Evolutionary conservation across 2,797 vertebrate genomes (phyloP), one percentile per base, ranked within the genome.

Genomic region (Threskiornis aethiopicus): DNA sequence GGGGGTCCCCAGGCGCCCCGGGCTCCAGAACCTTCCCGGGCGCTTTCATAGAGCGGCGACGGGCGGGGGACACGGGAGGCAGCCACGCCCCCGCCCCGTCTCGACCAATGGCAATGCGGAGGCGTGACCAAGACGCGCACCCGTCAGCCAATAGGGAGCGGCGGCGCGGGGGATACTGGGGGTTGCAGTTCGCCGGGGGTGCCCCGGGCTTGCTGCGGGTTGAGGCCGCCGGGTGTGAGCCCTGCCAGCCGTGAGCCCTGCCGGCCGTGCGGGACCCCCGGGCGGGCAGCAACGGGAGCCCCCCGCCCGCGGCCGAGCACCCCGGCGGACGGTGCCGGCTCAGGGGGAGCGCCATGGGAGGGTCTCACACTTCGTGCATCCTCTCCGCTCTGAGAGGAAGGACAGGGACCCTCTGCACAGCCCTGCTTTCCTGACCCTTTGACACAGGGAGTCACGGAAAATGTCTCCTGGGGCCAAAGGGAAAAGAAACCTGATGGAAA

Each of bases 91-190:
- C 15, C 29, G 4, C 9, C 5, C 16, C 13, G 0, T 0, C 2
- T 4, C 12, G 3, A 1, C 93, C 93, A 95, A 84, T 90, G 22
- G 70, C 0, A 13, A 1, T 0, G 10, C 1, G 29, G 0, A 1
- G 59, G 64, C 4, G 46, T 8, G 75, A 3, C 7, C 25, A 3
- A 10, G 1, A 0, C 1, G 0, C 0, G 0, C 13, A 41, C 16
- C 1, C 20, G 10, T 1, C 28, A 25, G 49, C 73, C 91, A 85
- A 93, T 93, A 52, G 62, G 8, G 1, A 0, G 78, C 3, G 18
- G 15, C 9, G 9, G 42, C 62, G 81, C 51, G 26, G 62, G 44
- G 64, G 14, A 2, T 28, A 72, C 69, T 52, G 90, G 76, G 89
- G 6, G 35, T 4, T 81, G 89, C 55, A 75, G 77, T 83, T 49